Evolutionary conservation across 1,140 invertebrate genomes (phyloP).

Genomic region (Habropoda laboriosa): DNA sequence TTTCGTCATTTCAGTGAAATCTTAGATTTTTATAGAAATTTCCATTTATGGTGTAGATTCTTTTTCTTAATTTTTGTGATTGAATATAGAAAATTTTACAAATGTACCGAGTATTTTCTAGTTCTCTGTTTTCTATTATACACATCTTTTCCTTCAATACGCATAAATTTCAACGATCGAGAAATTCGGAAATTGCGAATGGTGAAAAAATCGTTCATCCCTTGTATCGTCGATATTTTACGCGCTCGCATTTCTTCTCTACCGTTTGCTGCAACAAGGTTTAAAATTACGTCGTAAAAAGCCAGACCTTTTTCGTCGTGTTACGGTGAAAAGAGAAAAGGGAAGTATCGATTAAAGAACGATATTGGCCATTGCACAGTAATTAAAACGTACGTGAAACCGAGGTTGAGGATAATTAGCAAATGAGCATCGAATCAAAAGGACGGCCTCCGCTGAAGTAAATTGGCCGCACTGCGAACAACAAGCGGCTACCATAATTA

Average conservation of each 20-base stretch:
- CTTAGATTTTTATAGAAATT: too few relatives aligned
- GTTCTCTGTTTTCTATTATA: too few relatives aligned
- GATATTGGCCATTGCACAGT: not conserved
- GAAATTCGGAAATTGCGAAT: not conserved
- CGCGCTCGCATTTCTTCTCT: not conserved
- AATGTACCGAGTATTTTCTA: too few relatives aligned
- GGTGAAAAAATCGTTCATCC: too few relatives aligned
- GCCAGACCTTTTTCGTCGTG: not conserved
- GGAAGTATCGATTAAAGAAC: not conserved
- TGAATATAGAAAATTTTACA: too few relatives aligned
- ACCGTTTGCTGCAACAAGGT: not conserved
- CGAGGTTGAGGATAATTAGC: slow-evolving; percentile 22
- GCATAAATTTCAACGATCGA: too few relatives aligned
- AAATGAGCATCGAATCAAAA: slow-evolving; percentile 43
- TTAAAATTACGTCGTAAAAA: not conserved
- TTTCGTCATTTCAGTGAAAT: too few relatives aligned
- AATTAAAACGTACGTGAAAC: slow-evolving; percentile 49
- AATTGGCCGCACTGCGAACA: slow-evolving; percentile 41
- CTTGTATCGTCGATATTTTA: too few relatives aligned
- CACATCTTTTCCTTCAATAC: too few relatives aligned
- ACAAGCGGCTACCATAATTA: slow-evolving; percentile 23
- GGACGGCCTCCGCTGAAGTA: not conserved
- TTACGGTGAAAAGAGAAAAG: not conserved
- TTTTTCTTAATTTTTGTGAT: too few relatives aligned
- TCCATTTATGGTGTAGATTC: too few relatives aligned